Percentiles rank a stretch among this genome's conserved stretches.
Evolutionary conservation across 2,888 invertebrate genomes (phyloP).

Genomic region (Cecidostiba fungosa): DNA sequence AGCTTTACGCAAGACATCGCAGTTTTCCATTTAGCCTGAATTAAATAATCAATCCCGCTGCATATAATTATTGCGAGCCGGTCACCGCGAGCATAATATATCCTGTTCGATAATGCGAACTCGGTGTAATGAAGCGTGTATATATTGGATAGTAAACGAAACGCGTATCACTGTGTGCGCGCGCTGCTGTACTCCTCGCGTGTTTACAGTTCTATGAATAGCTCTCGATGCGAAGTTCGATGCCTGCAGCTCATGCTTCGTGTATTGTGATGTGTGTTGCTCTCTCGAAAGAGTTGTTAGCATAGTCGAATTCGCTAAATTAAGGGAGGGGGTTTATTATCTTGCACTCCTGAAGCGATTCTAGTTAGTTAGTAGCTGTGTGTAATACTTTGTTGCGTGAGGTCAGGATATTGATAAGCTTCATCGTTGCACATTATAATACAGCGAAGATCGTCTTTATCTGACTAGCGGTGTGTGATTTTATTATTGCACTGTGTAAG

Average conservation of each 20-base stretch:
- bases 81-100: not conserved
- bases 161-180: not conserved
- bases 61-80: not conserved
- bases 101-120: slow-evolving; percentile 8
- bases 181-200: not conserved
- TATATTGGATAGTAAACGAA: slow-evolving; percentile 17
- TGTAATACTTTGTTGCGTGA: not conserved
- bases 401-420: slow-evolving; percentile 13
- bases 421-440: not conserved
- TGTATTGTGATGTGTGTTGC: not conserved
- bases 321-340: not conserved
- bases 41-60: slow-evolving; percentile 12
- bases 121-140: slow-evolving; percentile 17
- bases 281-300: not conserved
- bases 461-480: not conserved
- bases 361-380: not conserved
- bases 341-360: not conserved
- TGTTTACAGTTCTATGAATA: slow-evolving; percentile 22
- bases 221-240: not conserved
- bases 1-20: not conserved
- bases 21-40: not conserved
- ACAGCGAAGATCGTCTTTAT: not conserved
- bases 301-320: not conserved
- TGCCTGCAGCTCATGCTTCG: not conserved
- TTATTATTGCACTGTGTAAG: not conserved